Evolutionary conservation across 2,888 invertebrate genomes (phyloP).

Genomic region (Trachelus troglodyta): DNA sequence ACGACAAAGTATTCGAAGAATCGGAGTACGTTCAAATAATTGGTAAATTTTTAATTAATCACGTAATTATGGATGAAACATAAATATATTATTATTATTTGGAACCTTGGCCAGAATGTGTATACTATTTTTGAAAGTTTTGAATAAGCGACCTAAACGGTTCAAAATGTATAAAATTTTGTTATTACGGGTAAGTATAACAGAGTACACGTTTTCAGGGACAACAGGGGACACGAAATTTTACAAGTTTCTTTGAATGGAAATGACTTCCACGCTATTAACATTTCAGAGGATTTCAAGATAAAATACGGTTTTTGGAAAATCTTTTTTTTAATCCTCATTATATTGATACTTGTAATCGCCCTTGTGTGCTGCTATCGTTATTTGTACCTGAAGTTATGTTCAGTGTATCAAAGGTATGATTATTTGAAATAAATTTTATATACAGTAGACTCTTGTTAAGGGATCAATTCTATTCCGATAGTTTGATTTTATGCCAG

Average conservation of each 20-base stretch:
- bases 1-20: conserved; percentile 23
- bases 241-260: conserved; percentile 8
- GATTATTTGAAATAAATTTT: no score
- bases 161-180: background rate
- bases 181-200: no score
- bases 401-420: conserved; percentile 22
- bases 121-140: background rate
- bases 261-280: conserved; percentile 10
- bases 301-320: conserved; percentile 23
- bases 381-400: conserved; percentile 25
- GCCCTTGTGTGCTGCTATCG: conserved; percentile 25
- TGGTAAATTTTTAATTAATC: conserved; percentile 15
- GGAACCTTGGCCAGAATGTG: background rate
- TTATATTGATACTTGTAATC: conserved; percentile 18
- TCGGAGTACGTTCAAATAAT: conserved; percentile 33
- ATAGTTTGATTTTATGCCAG: no score
- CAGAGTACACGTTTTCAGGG: background rate
- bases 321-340: conserved; percentile 20
- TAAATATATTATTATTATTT: background rate
- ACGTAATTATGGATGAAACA: conserved; percentile 13
- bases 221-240: background rate
- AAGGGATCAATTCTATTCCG: no score
- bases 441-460: no score
- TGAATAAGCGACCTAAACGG: background rate
- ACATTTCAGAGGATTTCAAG: background rate